A percentile compares a stretch with the other conserved stretches of the same genome.
Evolutionary conservation across 2,113 vertebrate species (phyloP).

Genomic region (Gadus chalcogrammus): DNA sequence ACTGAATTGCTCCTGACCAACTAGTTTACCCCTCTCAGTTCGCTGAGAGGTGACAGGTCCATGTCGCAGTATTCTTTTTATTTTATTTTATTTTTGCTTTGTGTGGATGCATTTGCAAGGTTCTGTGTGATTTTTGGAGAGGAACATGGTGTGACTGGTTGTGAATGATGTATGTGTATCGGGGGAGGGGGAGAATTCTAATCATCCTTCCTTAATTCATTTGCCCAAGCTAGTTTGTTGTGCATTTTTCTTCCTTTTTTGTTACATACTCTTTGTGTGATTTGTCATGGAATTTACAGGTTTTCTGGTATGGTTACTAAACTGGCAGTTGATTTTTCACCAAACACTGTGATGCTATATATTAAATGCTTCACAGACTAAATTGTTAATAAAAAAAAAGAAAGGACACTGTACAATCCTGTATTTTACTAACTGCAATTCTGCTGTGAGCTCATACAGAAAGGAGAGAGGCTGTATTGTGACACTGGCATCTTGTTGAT

Average conservation of each 20-base stretch:
- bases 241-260: constrained; percentile 70
- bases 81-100: constrained; percentile 26
- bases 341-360: constrained; percentile 77
- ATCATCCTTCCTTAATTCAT: constrained; percentile 72
- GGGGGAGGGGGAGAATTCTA: constrained; percentile 64
- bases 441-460: constrained; percentile 77
- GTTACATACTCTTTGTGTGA: constrained; percentile 65
- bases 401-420: constrained; percentile 47
- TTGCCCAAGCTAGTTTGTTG: constrained; percentile 71
- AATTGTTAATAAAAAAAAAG: constrained; percentile 45
- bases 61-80: constrained; percentile 51
- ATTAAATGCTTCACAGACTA: constrained; percentile 64
- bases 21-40: constrained; percentile 70
- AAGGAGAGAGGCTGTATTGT: constrained; percentile 74
- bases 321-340: constrained; percentile 81
- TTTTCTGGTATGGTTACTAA: constrained; percentile 78
- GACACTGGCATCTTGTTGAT: constrained; percentile 73
- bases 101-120: constrained; percentile 41
- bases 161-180: constrained; percentile 26
- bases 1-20: constrained; percentile 83
- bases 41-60: constrained; percentile 67
- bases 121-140: constrained; percentile 38
- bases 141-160: constrained; percentile 38
- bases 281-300: constrained; percentile 75
- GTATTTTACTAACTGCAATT: constrained; percentile 70